These are phyloP conservation scores for Lucilia cuprina DNA, from an alignment of 1,140 invertebrate genomes.

Conservation along the genomic window DNA sequence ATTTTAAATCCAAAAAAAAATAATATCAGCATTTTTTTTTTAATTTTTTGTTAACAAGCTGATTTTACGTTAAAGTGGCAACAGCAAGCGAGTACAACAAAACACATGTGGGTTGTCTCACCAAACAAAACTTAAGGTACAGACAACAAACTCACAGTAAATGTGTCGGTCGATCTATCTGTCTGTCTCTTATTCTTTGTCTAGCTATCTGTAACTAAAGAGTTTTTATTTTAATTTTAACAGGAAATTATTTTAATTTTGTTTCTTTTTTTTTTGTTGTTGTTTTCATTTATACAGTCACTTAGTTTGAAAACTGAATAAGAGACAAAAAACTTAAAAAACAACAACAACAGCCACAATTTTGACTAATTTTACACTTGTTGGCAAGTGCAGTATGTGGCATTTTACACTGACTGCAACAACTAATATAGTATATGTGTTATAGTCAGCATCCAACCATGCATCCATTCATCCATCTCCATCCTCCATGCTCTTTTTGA, in stretches of 20 bases:
- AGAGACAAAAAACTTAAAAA: neutral
- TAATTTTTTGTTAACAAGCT: conserved; percentile 8
- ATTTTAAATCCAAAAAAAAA: neutral
- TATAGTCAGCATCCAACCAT: conserved; percentile 18
- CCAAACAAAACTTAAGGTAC: neutral
- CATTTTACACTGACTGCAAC: conserved; percentile 9
- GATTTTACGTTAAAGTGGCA: conserved; percentile 14
- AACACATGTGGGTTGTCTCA: conserved; percentile 32
- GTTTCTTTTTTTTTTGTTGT: conserved; percentile 30
- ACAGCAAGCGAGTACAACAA: neutral
- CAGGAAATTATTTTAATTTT: conserved; percentile 32
- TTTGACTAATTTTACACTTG: conserved; percentile 40
- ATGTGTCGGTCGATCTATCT: neutral
- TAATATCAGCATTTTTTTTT: conserved; percentile 19
- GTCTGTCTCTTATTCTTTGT: neutral
- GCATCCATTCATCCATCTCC: neutral
- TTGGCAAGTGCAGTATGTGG: conserved; percentile 35
- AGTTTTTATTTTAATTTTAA: conserved; percentile 5
- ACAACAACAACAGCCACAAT: neutral
- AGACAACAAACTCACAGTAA: neutral
- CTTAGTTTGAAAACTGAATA: conserved; percentile 10
- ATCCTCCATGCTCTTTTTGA: conserved; percentile 23
- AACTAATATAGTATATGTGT: neutral
- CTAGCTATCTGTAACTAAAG: neutral
- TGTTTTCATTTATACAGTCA: conserved; percentile 14